These are phyloP conservation scores for Scaptomyza polygonia DNA, from an alignment of 2,888 invertebrate genomes.

Conservation along the genomic window DNA sequence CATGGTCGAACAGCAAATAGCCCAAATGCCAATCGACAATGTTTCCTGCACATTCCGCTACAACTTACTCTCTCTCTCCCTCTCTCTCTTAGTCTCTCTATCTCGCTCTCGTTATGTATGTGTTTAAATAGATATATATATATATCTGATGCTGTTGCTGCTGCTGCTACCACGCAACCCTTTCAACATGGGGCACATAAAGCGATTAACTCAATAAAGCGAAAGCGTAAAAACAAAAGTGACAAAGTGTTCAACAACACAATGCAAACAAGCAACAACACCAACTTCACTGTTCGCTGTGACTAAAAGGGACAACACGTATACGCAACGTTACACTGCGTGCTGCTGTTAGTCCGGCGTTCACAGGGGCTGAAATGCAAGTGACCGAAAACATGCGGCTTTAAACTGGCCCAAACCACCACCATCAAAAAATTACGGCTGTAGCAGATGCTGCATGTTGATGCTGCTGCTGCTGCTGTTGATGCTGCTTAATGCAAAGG, in stretches of 20 bases:
- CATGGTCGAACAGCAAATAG: conserved; percentile 43
- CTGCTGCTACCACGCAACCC: conserved; percentile 25
- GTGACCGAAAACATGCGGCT: conserved; percentile 63
- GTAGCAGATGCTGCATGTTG: conserved; percentile 21
- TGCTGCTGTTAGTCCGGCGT: conserved; percentile 1
- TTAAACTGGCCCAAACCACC: conserved; percentile 25
- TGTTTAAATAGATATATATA: neutral
- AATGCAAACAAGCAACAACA: conserved; percentile 36
- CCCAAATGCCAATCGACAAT: conserved; percentile 19
- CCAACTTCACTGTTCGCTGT: neutral
- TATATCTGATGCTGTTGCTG: conserved; percentile 25
- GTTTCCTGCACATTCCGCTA: neutral
- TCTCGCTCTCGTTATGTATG: neutral
- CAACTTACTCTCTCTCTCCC: neutral
- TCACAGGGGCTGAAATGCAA: conserved; percentile 45
- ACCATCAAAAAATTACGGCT: conserved; percentile 28
- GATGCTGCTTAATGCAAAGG: conserved; percentile 19
- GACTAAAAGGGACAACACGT: conserved; percentile 52
- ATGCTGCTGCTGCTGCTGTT: conserved; percentile 7
- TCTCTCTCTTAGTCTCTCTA: neutral
- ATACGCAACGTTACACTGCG: conserved; percentile 42
- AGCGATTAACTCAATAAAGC: conserved; percentile 75
- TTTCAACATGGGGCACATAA: conserved; percentile 52
- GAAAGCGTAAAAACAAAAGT: conserved; percentile 72
- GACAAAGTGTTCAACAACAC: conserved; percentile 64